Conservation (phyloP, 2,113 vertebrate genomes). For the Lampris incognitus region DNA sequence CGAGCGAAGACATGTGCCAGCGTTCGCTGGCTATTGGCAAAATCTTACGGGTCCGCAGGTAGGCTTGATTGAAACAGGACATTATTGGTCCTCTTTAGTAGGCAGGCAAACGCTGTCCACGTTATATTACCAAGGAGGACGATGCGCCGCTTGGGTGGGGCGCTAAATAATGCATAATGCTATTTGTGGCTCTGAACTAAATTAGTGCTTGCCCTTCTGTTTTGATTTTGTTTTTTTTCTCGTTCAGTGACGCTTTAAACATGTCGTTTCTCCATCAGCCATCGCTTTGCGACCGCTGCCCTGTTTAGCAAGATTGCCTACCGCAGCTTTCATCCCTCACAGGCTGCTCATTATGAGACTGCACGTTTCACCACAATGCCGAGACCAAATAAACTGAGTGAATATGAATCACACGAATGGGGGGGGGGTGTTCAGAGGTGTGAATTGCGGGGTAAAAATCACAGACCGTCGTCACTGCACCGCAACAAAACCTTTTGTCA, state of each 20-base stretch:
- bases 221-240: not conserved
- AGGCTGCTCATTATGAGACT: not conserved
- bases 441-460: slow-evolving; percentile 3
- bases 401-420: not conserved
- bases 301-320: not conserved
- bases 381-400: not conserved
- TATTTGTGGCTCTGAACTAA: slow-evolving; percentile 3
- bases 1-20: slow-evolving; percentile 88
- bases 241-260: not conserved
- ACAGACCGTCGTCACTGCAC: slow-evolving; percentile 32
- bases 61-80: slow-evolving; percentile 11
- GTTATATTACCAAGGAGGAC: not conserved
- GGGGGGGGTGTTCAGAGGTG: slow-evolving; percentile 16
- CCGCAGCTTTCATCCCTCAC: not conserved
- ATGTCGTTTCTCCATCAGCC: slow-evolving; percentile 12
- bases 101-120: not conserved
- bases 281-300: not conserved
- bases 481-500: slow-evolving; percentile 60
- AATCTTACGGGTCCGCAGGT: slow-evolving; percentile 88
- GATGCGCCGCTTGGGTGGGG: slow-evolving; percentile 66
- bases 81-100: not conserved
- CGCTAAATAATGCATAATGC: slow-evolving; percentile 39
- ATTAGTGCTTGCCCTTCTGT: not conserved
- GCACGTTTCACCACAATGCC: not conserved
- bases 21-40: slow-evolving; percentile 88